These are phyloP conservation scores for Thymelicus sylvestris DNA, from an alignment of 2,888 invertebrate species.

Conservation along the genomic window DNA sequence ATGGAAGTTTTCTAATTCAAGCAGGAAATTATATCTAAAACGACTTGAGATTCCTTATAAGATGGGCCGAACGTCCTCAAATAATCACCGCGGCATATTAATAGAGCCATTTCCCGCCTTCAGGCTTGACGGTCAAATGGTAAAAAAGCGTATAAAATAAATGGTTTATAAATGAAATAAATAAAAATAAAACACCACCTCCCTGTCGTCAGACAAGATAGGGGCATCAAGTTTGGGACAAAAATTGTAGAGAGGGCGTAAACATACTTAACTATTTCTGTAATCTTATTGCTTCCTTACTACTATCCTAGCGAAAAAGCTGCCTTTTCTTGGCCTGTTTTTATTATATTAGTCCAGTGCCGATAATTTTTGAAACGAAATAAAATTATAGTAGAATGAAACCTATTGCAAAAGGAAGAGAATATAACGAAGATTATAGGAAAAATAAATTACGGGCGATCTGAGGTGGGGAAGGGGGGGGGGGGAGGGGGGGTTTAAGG, in stretches of 20 bases:
- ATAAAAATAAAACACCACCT: slow-evolving; percentile 61
- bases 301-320: too few relatives aligned
- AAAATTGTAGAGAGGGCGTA: slow-evolving; percentile 43
- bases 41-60: slow-evolving; percentile 25
- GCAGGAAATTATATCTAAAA: slow-evolving; percentile 21
- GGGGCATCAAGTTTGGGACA: slow-evolving; percentile 45
- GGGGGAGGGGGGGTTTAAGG: too few relatives aligned
- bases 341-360: too few relatives aligned
- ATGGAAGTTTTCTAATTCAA: slow-evolving; percentile 3
- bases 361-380: too few relatives aligned
- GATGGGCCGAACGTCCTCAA: slow-evolving; percentile 50
- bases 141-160: slow-evolving; percentile 61
- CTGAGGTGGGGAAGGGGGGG: too few relatives aligned
- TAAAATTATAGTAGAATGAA: too few relatives aligned
- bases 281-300: too few relatives aligned
- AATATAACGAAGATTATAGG: too few relatives aligned
- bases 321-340: too few relatives aligned
- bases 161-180: slow-evolving; percentile 74
- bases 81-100: slow-evolving; percentile 63
- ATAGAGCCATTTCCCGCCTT: slow-evolving; percentile 68
- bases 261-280: too few relatives aligned
- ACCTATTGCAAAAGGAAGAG: too few relatives aligned
- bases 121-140: slow-evolving; percentile 37
- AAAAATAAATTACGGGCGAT: too few relatives aligned
- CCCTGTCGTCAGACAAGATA: slow-evolving; percentile 57